Base-by-base conservation (phyloP, 2,888 invertebrate genomes). In the Siphlonurus alternatus region DNA sequence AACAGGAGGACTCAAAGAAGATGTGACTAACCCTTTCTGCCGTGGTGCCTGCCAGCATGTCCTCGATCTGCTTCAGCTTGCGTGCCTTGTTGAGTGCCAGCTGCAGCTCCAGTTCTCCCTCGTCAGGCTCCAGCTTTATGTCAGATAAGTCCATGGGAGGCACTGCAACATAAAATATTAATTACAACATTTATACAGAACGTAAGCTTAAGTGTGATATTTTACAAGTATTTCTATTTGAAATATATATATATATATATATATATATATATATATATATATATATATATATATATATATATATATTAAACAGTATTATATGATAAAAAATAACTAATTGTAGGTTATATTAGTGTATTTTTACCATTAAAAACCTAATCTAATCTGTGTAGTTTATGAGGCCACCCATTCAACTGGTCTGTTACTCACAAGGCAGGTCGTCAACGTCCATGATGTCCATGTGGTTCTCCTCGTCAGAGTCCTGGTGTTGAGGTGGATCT, bases 21-120 rank as follows among this genome's bases (percentile, higher is more conserved):
- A n/a, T n/a, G 59, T 19, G 19, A 10, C n/a, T 23, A 20, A 1
- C 61, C n/a, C 2, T 61, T 25, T 61, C 25, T 18, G 18, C 25
- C 2, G n/a, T 38, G 18, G 19, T 7, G 5, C 2, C 2, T 25
- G 2, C 18, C 15, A 1, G 2, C 5, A 73, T 67, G 63, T 72
- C 70, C 72, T 76, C 78, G 68, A 76, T 81, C 72, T 79, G 84
- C 65, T 87, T 86, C 22, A 88, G 74, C 15, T 85, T 81, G 2
- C 88, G 78, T 1, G 89, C 86, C 72, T 88, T 87, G 2, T 85
- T 84, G 61, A 89, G 76, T 3, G 88, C 86, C 20, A 83, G 73
- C 62, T 78, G 76, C 62, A 80, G 71, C 72, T 90, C 88, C 70
- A 85, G 77, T 73, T 89, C 87, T 23, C 80, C 82, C 71, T 89